Base-by-base conservation (phyloP, 2,113 vertebrate genomes). In the Etia nguti region DNA sequence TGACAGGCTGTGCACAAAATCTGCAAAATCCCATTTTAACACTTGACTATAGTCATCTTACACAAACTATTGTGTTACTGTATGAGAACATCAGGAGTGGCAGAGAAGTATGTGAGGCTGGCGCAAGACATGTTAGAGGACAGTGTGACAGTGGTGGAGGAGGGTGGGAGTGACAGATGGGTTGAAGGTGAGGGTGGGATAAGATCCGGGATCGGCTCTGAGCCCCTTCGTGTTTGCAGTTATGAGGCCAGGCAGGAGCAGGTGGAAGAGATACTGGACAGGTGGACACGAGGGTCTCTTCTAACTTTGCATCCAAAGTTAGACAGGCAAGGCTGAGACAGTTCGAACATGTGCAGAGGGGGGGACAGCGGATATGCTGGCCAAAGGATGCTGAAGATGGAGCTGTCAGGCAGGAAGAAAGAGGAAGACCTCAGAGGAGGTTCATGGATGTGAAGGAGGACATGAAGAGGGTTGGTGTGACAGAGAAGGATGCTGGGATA, bases 1-100 rank as follows among this genome's bases (percentile, higher is more conserved):
- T 62, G 59, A 62, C 59, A 62, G 59, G 31, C 59, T 62, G 31
- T 0, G 31, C 59, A 62, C 29, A 36, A 62, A 62, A 62, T 62
- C 59, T 36, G 59, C 0, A 2, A 4, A 62, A 36, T 36, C 18
- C 59, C 59, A 62, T 31, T 62, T 62, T 36, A 62, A 62, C 10
- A 6, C 0, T 62, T 62, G 18, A n/a, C 59, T 3, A 12, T 20
- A 36, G 59, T 36, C 6, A 36, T n/a, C 2, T 36, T 36, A 62
- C 34, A n/a, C n/a, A n/a, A n/a, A n/a, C 1, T 62, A 36, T 62
- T 62, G 59, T 62, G 59, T 34, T 36, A 36, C 29, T 62, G 31
- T 60, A 2, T 60, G 16, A 34, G 59, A 62, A 62, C 59, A 62
- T 62, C 3, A 2, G 59, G 59, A 62, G 6, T 7, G 16, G 29